Conservation (phyloP, 2,888 invertebrate species). For the Plebejus anna region DNA sequence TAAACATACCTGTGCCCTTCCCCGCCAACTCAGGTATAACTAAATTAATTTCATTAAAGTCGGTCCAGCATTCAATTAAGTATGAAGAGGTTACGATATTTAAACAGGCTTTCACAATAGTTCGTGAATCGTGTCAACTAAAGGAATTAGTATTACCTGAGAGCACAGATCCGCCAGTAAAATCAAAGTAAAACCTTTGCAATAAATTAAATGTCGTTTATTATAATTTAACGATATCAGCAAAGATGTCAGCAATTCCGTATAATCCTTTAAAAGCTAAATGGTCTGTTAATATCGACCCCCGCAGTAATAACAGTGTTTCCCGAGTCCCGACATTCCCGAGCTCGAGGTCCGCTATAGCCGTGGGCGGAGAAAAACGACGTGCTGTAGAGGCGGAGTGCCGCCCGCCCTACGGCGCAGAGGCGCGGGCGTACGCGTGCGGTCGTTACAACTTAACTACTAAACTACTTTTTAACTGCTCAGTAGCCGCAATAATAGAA, state of each 20-base stretch:
- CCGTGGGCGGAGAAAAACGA: conserved; percentile 14
- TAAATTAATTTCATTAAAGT: too few species aligned
- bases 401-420: not conserved
- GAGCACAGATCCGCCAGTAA: not conserved
- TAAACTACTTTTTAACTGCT: not conserved
- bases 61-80: too few species aligned
- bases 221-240: not conserved
- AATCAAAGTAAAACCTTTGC: not conserved
- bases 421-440: not conserved
- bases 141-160: not conserved
- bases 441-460: conserved; percentile 3
- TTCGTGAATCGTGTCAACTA: too few species aligned
- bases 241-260: not conserved
- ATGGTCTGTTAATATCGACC: not conserved
- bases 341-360: not conserved
- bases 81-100: too few species aligned
- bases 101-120: too few species aligned
- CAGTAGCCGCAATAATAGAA: not conserved
- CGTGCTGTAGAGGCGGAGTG: not conserved
- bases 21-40: too few species aligned
- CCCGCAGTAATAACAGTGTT: not conserved
- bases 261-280: conserved; percentile 6
- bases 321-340: not conserved
- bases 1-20: too few species aligned
- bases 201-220: not conserved